Conservation (phyloP, 1,140 invertebrate species). For the Pomacea maculata region DNA sequence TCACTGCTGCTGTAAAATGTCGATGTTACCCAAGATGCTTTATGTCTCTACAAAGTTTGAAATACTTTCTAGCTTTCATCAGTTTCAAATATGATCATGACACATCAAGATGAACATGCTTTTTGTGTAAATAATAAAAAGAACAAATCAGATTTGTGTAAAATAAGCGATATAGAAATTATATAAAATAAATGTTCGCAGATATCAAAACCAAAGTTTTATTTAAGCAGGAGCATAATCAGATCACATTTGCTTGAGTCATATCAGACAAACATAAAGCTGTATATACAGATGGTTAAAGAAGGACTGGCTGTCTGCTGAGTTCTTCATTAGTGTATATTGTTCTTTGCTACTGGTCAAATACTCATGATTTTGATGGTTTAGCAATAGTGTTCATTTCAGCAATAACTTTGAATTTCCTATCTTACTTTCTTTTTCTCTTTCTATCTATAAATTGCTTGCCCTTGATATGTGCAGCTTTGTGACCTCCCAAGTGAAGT, state of each 20-base stretch:
- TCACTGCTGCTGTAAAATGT: slow-evolving; percentile 19
- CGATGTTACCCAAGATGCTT: not conserved
- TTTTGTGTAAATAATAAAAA: not conserved
- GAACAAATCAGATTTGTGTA: not conserved
- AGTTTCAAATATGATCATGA: not conserved
- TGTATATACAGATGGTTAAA: not conserved
- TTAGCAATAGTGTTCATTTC: not conserved
- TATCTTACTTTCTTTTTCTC: slow-evolving; percentile 6
- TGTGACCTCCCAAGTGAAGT: no score
- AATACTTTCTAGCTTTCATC: not conserved
- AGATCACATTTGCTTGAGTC: not conserved
- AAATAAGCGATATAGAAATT: no score
- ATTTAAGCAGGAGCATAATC: not conserved
- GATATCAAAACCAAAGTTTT: not conserved
- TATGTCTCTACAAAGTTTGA: not conserved
- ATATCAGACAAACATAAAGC: not conserved
- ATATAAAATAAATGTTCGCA: no score
- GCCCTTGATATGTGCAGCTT: no score
- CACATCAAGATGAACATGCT: not conserved
- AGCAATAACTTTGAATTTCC: not conserved
- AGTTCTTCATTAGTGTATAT: not conserved
- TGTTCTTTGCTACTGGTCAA: no score
- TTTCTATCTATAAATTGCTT: not conserved
- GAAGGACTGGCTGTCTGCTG: no score
- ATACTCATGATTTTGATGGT: not conserved